These are phyloP conservation scores for Peromyscus maniculatus DNA, from an alignment of 2,113 vertebrate genomes.

Conservation along the genomic window DNA sequence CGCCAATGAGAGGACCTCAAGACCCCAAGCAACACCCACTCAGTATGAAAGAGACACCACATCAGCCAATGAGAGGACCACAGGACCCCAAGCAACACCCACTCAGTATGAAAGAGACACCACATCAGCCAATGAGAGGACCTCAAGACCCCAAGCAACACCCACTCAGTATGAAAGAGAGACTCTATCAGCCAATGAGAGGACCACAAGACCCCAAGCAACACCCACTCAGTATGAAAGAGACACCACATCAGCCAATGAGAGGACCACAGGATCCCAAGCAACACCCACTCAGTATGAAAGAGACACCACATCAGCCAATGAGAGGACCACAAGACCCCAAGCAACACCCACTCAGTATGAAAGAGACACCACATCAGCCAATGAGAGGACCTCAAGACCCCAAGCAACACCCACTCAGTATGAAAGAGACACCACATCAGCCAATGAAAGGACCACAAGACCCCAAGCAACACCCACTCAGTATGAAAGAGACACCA, in stretches of 20 bases:
- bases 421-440: fast-evolving
- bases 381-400: background rate
- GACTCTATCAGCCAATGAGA: no score
- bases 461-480: no score
- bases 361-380: fast-evolving
- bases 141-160: no score
- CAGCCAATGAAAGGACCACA: background rate
- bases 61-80: background rate
- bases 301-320: fast-evolving
- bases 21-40: fast-evolving
- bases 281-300: fast-evolving
- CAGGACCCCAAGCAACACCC: fast-evolving
- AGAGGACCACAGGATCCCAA: background rate
- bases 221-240: no score
- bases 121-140: fast-evolving
- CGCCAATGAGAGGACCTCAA: fast-evolving
- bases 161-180: no score
- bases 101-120: background rate
- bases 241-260: fast-evolving
- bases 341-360: fast-evolving
- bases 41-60: fast-evolving
- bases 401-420: fast-evolving
- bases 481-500: background rate
- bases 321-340: background rate
- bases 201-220: fast-evolving